phyloP scores from a whole-genome alignment of 2,113 vertebrate species.

The Nanorana parkeri region DNA sequence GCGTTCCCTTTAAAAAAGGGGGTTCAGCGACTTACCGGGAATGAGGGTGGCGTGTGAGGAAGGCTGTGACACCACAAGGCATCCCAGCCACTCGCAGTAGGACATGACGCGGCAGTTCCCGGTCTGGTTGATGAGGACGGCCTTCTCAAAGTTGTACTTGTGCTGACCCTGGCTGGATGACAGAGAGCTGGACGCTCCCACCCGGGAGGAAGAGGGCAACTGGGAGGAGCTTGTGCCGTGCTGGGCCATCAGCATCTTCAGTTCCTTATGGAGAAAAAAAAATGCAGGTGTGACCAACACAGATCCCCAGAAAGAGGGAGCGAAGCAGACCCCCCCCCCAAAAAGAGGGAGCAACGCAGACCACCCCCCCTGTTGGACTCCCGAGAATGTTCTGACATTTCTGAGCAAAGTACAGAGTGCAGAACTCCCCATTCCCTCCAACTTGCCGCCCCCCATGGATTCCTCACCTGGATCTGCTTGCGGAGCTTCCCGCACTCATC shows the following conservation, averaged over 20 bases:
- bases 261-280: constrained; percentile 75
- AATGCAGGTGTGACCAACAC: neutral
- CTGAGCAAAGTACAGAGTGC: too few relatives aligned
- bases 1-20: too few relatives aligned
- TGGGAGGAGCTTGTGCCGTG: constrained; percentile 62
- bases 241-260: constrained; percentile 79
- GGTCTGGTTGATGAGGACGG: constrained; percentile 81
- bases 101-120: constrained; percentile 90
- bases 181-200: constrained; percentile 36
- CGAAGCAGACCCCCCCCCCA: too few relatives aligned
- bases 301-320: too few relatives aligned
- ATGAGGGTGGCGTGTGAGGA: constrained; percentile 87
- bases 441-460: neutral
- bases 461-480: constrained; percentile 83
- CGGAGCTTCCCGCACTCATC: constrained; percentile 85
- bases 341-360: too few relatives aligned
- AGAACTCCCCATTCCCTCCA: too few relatives aligned
- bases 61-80: constrained; percentile 90
- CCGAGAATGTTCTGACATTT: too few relatives aligned
- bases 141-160: constrained; percentile 85
- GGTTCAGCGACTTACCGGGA: constrained; percentile 78
- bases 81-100: constrained; percentile 81
- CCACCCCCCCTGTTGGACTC: too few relatives aligned
- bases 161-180: constrained; percentile 71
- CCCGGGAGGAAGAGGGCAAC: constrained; percentile 60